Evolutionary conservation across 2,888 invertebrate species (phyloP).

Genomic region (Clanis bilineata): DNA sequence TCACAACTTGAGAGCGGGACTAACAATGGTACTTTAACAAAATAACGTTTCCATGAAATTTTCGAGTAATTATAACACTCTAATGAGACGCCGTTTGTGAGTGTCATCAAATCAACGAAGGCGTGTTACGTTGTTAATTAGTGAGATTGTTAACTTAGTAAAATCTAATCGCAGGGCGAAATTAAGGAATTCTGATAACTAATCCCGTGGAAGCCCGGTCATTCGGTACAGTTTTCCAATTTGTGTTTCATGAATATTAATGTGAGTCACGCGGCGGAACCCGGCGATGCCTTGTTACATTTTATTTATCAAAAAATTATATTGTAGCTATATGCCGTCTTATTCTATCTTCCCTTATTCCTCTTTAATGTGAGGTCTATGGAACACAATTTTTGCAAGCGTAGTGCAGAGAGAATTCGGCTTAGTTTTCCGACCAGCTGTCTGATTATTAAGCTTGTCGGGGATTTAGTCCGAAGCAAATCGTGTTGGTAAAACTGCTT

Average conservation of each 20-base stretch:
- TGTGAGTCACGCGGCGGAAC: slow-evolving; percentile 23
- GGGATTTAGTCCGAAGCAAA: too few relatives aligned
- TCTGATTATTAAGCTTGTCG: too few relatives aligned
- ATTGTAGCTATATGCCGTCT: too few relatives aligned
- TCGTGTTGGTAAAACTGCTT: too few relatives aligned
- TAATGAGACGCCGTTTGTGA: background rate
- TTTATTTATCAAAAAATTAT: background rate
- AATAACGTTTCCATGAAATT: background rate
- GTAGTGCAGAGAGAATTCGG: too few relatives aligned
- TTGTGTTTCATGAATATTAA: slow-evolving; percentile 67
- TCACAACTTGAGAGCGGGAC: background rate
- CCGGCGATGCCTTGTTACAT: slow-evolving; percentile 3
- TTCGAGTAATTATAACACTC: background rate
- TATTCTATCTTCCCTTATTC: too few relatives aligned
- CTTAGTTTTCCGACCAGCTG: too few relatives aligned
- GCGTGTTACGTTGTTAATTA: slow-evolving; percentile 24
- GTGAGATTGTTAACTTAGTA: slow-evolving; percentile 36
- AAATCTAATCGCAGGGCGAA: slow-evolving; percentile 53
- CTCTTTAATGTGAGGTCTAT: too few relatives aligned
- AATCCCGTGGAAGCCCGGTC: slow-evolving; percentile 54
- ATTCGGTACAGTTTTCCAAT: slow-evolving; percentile 57
- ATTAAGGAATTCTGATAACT: slow-evolving; percentile 61
- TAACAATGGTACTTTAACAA: background rate
- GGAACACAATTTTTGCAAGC: too few relatives aligned
- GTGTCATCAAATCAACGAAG: slow-evolving; percentile 13